A percentile compares a stretch with the other conserved stretches of the same genome.
Evolutionary conservation across 2,113 vertebrate species (phyloP).

Genomic region (Elanus axillaris): DNA sequence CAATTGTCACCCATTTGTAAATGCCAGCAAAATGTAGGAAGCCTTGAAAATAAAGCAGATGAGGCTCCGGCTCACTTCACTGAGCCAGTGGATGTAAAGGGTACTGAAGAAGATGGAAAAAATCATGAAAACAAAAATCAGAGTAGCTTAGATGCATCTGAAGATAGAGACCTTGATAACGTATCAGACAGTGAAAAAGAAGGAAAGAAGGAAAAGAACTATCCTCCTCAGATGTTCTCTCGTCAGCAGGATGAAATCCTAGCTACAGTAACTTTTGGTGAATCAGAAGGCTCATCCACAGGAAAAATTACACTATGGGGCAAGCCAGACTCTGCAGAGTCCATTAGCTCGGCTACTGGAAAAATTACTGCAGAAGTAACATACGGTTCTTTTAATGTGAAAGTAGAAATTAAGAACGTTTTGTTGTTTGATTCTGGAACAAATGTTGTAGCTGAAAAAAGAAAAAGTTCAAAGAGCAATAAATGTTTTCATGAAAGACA

Average conservation of each 20-base stretch:
- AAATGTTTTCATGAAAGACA: neutral
- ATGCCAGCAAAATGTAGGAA: conserved; percentile 52
- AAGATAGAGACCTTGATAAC: conserved; percentile 35
- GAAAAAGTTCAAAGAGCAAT: conserved; percentile 17
- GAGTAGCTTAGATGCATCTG: conserved; percentile 26
- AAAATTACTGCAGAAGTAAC: conserved; percentile 72
- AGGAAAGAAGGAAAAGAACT: conserved; percentile 25
- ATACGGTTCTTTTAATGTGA: conserved; percentile 60
- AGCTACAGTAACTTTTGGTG: conserved; percentile 69
- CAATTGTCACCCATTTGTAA: conserved; percentile 46
- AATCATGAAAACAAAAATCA: conserved; percentile 22
- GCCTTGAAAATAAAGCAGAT: conserved; percentile 45
- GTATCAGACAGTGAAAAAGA: conserved; percentile 42
- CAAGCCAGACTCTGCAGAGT: conserved; percentile 12
- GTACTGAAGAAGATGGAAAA: conserved; percentile 63
- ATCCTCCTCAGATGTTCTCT: neutral
- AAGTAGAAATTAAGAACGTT: conserved; percentile 75
- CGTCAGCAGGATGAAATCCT: conserved; percentile 52
- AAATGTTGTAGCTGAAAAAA: conserved; percentile 52
- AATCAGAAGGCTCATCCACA: conserved; percentile 37
- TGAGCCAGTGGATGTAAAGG: neutral
- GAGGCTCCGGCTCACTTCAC: neutral
- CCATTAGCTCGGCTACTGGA: neutral
- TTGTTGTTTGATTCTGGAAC: conserved; percentile 41
- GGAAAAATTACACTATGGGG: conserved; percentile 66